Evolutionary conservation across 2,113 vertebrate genomes (phyloP).

Genomic region (Orcinus orca): DNA sequence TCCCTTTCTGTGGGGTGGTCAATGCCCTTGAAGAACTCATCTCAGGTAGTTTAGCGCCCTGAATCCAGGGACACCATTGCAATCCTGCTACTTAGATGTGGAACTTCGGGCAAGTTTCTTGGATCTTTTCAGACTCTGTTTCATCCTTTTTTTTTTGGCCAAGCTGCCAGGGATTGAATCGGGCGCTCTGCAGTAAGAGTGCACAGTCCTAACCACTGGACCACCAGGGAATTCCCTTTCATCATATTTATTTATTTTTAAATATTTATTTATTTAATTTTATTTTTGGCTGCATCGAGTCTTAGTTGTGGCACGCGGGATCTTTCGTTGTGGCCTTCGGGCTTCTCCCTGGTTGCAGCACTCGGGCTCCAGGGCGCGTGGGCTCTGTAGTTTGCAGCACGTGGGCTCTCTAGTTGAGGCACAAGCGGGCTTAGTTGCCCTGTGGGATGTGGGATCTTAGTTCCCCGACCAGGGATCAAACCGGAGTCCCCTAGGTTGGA

Average conservation of each 20-base stretch:
- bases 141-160: background rate
- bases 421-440: no score
- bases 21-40: background rate
- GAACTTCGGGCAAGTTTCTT: background rate
- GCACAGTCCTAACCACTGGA: background rate
- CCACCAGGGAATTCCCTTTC: background rate
- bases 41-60: background rate
- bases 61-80: background rate
- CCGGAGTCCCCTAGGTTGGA: background rate
- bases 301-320: no score
- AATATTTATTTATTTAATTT: background rate
- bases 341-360: no score
- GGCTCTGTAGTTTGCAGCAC: no score
- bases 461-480: background rate
- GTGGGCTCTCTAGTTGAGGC: no score
- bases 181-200: background rate
- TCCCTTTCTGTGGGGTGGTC: background rate
- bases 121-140: background rate
- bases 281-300: no score
- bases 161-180: background rate
- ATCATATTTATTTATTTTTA: background rate
- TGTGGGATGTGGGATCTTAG: background rate
- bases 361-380: no score
- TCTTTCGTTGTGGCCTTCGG: no score
- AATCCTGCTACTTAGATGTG: background rate